A percentile compares a stretch with the other conserved stretches of the same genome.
Conservation (phyloP, 30 jellyfish, hydroid and myxozoan genomes). For the Turritopsis rubra region DNA sequence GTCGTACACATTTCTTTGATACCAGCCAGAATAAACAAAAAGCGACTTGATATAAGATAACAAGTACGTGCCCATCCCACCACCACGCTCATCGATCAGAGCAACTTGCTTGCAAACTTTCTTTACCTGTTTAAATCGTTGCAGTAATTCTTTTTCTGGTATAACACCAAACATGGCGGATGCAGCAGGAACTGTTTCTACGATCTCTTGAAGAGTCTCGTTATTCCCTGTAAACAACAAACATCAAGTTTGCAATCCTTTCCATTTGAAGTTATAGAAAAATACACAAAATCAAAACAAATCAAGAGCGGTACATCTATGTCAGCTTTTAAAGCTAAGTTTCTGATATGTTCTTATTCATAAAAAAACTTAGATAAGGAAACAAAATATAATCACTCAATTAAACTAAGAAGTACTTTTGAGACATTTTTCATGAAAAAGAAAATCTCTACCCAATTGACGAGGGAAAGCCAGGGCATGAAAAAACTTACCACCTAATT, state of each 20-base stretch:
- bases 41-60: slow-evolving; percentile 64
- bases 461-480: too few species aligned
- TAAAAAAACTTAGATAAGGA: too few species aligned
- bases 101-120: slow-evolving; percentile 75
- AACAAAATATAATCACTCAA: not conserved
- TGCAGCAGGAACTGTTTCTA: slow-evolving; percentile 64
- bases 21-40: slow-evolving; percentile 45
- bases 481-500: slow-evolving; percentile 45
- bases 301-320: too few species aligned
- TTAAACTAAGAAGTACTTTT: too few species aligned
- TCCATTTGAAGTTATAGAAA: too few species aligned
- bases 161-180: slow-evolving; percentile 69
- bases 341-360: too few species aligned
- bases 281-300: not conserved
- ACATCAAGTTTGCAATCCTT: too few species aligned
- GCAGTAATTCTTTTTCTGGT: slow-evolving; percentile 57
- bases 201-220: slow-evolving; percentile 39
- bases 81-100: slow-evolving; percentile 65
- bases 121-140: slow-evolving; percentile 62
- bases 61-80: slow-evolving; percentile 53
- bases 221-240: slow-evolving; percentile 33
- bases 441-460: too few species aligned
- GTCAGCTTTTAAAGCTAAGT: too few species aligned
- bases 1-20: slow-evolving; percentile 33
- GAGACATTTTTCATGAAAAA: too few species aligned